Base-by-base conservation (phyloP, 2,797 vertebrate genomes). In the Hyperoplus immaculatus region DNA sequence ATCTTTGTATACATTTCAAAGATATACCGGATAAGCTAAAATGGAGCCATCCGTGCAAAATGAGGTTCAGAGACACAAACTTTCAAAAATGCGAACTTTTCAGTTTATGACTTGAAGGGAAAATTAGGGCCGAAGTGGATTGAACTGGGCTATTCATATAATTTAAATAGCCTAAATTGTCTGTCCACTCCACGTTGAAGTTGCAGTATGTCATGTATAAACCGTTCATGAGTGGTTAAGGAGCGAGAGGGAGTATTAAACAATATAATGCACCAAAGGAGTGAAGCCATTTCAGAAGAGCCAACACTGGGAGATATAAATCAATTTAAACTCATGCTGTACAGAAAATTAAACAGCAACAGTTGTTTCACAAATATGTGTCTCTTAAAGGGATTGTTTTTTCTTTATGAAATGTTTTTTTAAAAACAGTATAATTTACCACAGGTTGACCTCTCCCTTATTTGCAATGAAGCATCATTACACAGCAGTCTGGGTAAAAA, bases 21-120 rank as follows among this genome's bases (percentile, higher is more conserved):
- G 41, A 78, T 18, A 36, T 14, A 51, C 3, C 0, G 10, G 13
- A 51, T 18, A 5, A 12, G 41, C 43, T 55, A 16, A 60, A 47
- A 65, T 49, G 1, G 16, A 7, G 36, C 8, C 9, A 21, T 42
- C 0, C 41, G 36, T 63, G 72, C 55, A 15, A 67, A 72, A 36
- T 18, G 41, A 61, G 21, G 13, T 69, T 41, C 8, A 75, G 56
- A 67, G 67, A 75, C n/a, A 47, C 11, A 2, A 71, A 15, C 16
- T 16, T 70, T 71, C 10, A 49, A 50, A 72, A 59, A 78, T 12
- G 60, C 5, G 6, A 51, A 64, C 38, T 57, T 60, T 72, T 77
- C n/a, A 53, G 72, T 53, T 64, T n/a, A 57, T 36, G 18, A 51
- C 38, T 10, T n/a, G 8, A 16, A 29, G 38, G 14, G 36, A 38